A percentile compares a stretch with the other conserved stretches of the same genome.
phyloP scores from a whole-genome alignment of 2,888 invertebrate species.

The Cylloceria caligata region DNA sequence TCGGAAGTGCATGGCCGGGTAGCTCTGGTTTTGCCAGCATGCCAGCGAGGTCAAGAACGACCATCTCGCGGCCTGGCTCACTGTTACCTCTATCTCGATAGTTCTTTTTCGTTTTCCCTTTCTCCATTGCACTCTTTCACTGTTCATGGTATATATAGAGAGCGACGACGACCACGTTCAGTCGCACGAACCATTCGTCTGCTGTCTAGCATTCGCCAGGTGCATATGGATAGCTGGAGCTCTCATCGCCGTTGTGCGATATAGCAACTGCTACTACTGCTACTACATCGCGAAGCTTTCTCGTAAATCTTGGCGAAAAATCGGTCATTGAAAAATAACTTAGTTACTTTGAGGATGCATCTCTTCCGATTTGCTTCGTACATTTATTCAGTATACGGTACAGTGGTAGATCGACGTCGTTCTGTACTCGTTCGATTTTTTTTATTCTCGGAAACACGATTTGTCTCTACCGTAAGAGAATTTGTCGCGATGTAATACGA shows the following conservation, averaged over 20 bases:
- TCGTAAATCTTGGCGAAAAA: conserved; percentile 31
- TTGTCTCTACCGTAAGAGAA: background rate
- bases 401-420: conserved; percentile 1
- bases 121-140: conserved; percentile 5
- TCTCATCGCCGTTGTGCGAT: conserved; percentile 32
- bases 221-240: conserved; percentile 49
- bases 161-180: conserved; percentile 48
- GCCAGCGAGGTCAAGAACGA: conserved; percentile 62
- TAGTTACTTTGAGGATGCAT: conserved; percentile 38
- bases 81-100: conserved; percentile 23
- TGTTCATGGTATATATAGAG: conserved; percentile 31
- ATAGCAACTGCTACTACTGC: conserved; percentile 17
- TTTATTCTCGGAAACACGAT: background rate
- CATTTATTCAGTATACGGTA: background rate
- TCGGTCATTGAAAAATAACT: conserved; percentile 49
- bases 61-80: conserved; percentile 48
- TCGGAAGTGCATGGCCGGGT: conserved; percentile 54
- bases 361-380: conserved; percentile 31
- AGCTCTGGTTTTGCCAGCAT: conserved; percentile 49
- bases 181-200: conserved; percentile 53
- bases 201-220: conserved; percentile 54
- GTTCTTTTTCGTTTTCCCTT: conserved; percentile 12
- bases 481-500: background rate
- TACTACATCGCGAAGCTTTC: background rate
- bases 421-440: background rate